phyloP scores from a whole-genome alignment of 2,113 vertebrate species.

The Gadus macrocephalus region DNA sequence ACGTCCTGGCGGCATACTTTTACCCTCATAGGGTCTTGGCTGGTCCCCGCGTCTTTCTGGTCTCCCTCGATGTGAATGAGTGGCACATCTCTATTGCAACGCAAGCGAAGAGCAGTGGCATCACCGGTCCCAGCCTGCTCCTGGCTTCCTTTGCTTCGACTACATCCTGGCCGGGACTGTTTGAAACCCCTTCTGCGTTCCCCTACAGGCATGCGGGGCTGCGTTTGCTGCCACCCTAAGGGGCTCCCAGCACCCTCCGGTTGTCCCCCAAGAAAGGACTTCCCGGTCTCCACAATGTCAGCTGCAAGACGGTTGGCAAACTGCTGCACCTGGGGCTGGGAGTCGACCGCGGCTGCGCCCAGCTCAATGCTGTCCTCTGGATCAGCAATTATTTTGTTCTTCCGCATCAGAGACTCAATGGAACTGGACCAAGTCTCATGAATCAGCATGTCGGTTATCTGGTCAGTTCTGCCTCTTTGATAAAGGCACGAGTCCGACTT shows the following conservation, averaged over 20 bases:
- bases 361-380: conserved; percentile 68
- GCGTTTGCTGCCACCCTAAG: conserved; percentile 45
- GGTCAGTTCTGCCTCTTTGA: conserved; percentile 81
- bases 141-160: conserved; percentile 46
- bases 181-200: conserved; percentile 65
- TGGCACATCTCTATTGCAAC: conserved; percentile 82
- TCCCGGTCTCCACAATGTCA: conserved; percentile 79
- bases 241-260: conserved; percentile 69
- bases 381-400: conserved; percentile 91
- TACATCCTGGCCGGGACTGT: conserved; percentile 54
- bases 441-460: conserved; percentile 91
- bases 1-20: conserved; percentile 50
- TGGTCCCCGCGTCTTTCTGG: conserved; percentile 75
- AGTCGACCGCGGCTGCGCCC: conserved; percentile 66
- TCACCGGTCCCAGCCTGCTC: conserved; percentile 50
- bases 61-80: conserved; percentile 94
- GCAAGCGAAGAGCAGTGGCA: conserved; percentile 22
- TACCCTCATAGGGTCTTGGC: conserved; percentile 38
- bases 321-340: conserved; percentile 73
- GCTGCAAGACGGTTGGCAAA: conserved; percentile 76
- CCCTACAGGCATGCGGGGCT: conserved; percentile 47
- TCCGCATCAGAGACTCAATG: conserved; percentile 93
- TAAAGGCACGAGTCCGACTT: conserved; percentile 96
- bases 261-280: conserved; percentile 61
- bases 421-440: conserved; percentile 94